phyloP scores from a whole-genome alignment of 2,888 invertebrate species.

The Caenorhabditis doughertyi region DNA sequence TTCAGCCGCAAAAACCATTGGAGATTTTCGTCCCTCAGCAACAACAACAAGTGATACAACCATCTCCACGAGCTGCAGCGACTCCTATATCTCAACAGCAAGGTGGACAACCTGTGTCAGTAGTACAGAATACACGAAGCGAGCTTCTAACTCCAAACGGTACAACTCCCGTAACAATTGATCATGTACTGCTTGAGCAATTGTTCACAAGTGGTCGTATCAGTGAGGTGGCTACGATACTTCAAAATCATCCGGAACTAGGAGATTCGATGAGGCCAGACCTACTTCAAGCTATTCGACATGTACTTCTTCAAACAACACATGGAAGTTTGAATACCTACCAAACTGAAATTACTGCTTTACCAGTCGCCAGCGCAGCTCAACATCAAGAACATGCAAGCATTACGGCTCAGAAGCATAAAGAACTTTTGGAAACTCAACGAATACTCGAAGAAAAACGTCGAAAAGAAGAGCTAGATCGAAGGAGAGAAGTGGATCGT shows the following conservation, averaged over 20 bases:
- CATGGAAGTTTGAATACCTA: no score
- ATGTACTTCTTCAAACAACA: background rate
- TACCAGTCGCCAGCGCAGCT: background rate
- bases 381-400: background rate
- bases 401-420: background rate
- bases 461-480: constrained; percentile 12
- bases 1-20: constrained; percentile 11
- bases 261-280: background rate
- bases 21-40: background rate
- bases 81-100: background rate
- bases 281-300: background rate
- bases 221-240: background rate
- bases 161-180: background rate
- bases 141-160: background rate
- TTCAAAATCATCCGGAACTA: background rate
- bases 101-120: background rate
- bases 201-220: background rate
- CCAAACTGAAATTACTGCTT: no score
- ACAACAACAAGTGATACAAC: constrained; percentile 29
- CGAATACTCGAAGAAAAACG: constrained; percentile 7
- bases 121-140: background rate
- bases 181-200: background rate
- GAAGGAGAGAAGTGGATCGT: constrained; percentile 11
- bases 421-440: background rate
- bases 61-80: constrained; percentile 21